Evolutionary conservation across 2,888 invertebrate species (phyloP).

Genomic region (Bugulina stolonifera): DNA sequence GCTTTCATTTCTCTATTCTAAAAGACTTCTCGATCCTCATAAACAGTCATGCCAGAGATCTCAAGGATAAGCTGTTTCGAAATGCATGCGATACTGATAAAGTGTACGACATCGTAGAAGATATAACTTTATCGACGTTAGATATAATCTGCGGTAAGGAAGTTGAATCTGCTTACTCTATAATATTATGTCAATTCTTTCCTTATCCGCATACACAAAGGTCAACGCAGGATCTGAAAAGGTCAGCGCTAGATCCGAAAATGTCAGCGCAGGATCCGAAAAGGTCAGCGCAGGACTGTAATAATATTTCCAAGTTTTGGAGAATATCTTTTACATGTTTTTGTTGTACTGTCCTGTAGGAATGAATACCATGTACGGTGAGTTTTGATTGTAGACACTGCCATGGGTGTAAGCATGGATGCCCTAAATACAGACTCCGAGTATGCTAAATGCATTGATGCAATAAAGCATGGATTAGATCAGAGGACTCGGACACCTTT

Average conservation of each 20-base stretch:
- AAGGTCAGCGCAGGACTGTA: too few relatives aligned
- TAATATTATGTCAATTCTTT: too few relatives aligned
- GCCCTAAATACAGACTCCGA: constrained; percentile 67
- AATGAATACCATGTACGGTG: too few relatives aligned
- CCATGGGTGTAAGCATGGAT: constrained; percentile 73
- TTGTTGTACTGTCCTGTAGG: too few relatives aligned
- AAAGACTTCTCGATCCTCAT: constrained; percentile 68
- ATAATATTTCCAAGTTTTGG: too few relatives aligned
- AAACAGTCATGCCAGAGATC: constrained; percentile 60
- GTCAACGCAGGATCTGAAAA: too few relatives aligned
- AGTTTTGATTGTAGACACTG: constrained; percentile 64
- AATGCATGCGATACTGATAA: constrained; percentile 34
- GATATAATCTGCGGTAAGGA: constrained; percentile 64
- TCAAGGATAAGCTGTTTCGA: constrained; percentile 58
- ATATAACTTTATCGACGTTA: constrained; percentile 61
- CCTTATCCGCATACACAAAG: too few relatives aligned
- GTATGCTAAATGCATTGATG: constrained; percentile 68
- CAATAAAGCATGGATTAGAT: neutral
- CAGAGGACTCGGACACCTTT: neutral
- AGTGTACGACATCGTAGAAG: constrained; percentile 60
- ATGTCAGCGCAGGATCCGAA: too few relatives aligned
- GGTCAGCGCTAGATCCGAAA: too few relatives aligned
- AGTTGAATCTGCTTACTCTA: too few relatives aligned
- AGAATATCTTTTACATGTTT: too few relatives aligned
- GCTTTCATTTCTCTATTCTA: constrained; percentile 73